Percentiles rank a stretch among this genome's conserved stretches.
phyloP scores from a whole-genome alignment of 2,888 invertebrate genomes.

The Auanema freiburgensis region DNA sequence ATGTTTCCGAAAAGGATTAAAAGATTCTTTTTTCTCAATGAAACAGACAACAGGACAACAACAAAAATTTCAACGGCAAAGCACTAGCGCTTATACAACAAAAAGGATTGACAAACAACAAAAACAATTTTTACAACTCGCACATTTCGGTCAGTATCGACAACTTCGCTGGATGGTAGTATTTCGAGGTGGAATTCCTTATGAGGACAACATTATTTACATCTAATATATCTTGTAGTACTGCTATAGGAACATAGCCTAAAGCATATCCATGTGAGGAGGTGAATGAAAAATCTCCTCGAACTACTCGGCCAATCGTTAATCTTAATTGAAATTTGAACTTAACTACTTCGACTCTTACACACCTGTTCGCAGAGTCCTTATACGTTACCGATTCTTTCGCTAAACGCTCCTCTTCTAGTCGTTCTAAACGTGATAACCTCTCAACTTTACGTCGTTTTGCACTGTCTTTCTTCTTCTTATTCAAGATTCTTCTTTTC shows the following conservation, averaged over 20 bases:
- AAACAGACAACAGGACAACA: neutral
- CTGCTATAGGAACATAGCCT: slow-evolving; percentile 36
- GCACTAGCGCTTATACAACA: neutral
- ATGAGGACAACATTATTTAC: slow-evolving; percentile 32
- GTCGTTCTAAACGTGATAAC: slow-evolving; percentile 14
- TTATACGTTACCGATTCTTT: slow-evolving; percentile 23
- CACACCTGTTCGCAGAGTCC: slow-evolving; percentile 33
- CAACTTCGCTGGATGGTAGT: slow-evolving; percentile 48
- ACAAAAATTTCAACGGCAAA: neutral
- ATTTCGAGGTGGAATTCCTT: slow-evolving; percentile 47
- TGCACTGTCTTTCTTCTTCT: slow-evolving; percentile 29
- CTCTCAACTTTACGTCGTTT: slow-evolving; percentile 32
- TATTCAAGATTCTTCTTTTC: slow-evolving; percentile 23
- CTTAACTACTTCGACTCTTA: too few species aligned
- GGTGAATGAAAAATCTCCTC: slow-evolving; percentile 48
- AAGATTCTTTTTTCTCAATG: neutral
- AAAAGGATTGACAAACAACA: neutral
- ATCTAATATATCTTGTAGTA: slow-evolving; percentile 21
- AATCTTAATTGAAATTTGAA: slow-evolving; percentile 32
- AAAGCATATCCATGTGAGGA: slow-evolving; percentile 38
- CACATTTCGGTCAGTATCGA: slow-evolving; percentile 13
- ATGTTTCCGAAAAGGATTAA: too few species aligned
- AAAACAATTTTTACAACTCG: slow-evolving; percentile 1
- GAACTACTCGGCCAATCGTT: slow-evolving; percentile 48
- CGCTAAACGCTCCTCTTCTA: slow-evolving; percentile 24